A percentile compares a stretch with the other conserved stretches of the same genome.
Evolutionary conservation across 2,888 invertebrate genomes (phyloP).

Genomic region (Leucoma salicis): DNA sequence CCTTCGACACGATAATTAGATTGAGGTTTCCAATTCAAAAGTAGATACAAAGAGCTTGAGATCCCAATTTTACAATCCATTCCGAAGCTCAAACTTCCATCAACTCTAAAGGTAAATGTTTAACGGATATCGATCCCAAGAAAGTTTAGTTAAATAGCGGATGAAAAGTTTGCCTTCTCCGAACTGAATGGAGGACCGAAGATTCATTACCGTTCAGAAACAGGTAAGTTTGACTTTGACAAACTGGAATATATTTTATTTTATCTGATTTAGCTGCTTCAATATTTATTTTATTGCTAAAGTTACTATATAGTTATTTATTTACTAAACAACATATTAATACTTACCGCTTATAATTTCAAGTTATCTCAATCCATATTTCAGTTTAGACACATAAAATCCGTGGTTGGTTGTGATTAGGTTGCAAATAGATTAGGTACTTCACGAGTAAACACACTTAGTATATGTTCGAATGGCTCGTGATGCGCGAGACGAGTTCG

Average conservation of each 20-base stretch:
- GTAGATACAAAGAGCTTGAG: slow-evolving; percentile 3
- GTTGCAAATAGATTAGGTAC: slow-evolving; percentile 42
- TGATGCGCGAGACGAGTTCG: slow-evolving; percentile 44
- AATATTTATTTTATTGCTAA: background rate
- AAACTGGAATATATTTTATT: slow-evolving; percentile 19
- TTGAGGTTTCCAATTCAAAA: background rate
- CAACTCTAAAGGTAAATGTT: slow-evolving; percentile 36
- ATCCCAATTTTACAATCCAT: slow-evolving; percentile 9
- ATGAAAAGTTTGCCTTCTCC: slow-evolving; percentile 43
- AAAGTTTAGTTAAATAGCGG: slow-evolving; percentile 43
- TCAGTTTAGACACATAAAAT: slow-evolving; percentile 48
- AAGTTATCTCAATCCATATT: slow-evolving; percentile 58
- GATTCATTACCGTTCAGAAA: slow-evolving; percentile 38
- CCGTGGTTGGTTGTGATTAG: slow-evolving; percentile 40
- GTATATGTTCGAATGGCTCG: slow-evolving; percentile 40
- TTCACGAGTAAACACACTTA: slow-evolving; percentile 49
- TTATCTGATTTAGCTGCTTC: slow-evolving; percentile 5
- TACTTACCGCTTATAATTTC: slow-evolving; percentile 57
- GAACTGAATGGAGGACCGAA: slow-evolving; percentile 29
- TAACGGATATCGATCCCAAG: slow-evolving; percentile 38
- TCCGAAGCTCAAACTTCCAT: slow-evolving; percentile 19
- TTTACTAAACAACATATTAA: background rate
- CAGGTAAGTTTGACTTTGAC: slow-evolving; percentile 35
- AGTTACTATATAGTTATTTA: background rate
- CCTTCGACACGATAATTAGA: background rate